phyloP scores from a whole-genome alignment of 2,888 invertebrate species.

The Plagodis dolabraria region DNA sequence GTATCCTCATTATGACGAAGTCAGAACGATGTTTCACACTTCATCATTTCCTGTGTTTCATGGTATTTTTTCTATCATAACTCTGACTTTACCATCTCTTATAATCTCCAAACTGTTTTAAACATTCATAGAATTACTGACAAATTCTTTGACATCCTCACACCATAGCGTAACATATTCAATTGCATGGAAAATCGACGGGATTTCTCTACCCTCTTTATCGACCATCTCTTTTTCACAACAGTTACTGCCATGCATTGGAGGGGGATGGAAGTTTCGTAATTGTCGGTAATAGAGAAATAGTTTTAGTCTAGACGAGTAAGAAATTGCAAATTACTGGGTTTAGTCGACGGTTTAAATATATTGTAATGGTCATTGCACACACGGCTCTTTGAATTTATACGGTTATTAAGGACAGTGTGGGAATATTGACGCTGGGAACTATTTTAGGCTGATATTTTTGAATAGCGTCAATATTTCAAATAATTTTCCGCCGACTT shows the following conservation, averaged over 20 bases:
- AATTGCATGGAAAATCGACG: constrained; percentile 80
- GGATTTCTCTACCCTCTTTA: constrained; percentile 68
- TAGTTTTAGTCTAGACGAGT: constrained; percentile 81
- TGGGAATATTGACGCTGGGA: constrained; percentile 28
- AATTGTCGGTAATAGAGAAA: constrained; percentile 76
- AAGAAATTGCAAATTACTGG: constrained; percentile 71
- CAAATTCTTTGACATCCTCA: constrained; percentile 70
- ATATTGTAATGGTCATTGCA: constrained; percentile 60
- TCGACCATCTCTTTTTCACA: constrained; percentile 48
- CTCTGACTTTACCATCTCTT: too few relatives aligned
- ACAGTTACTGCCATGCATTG: constrained; percentile 6
- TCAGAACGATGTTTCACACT: too few relatives aligned
- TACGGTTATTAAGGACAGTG: constrained; percentile 45
- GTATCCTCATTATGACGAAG: too few relatives aligned
- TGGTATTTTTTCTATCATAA: too few relatives aligned
- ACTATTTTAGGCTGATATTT: constrained; percentile 13
- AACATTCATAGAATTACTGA: constrained; percentile 38
- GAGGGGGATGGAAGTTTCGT: constrained; percentile 52
- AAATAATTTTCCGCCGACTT: too few relatives aligned
- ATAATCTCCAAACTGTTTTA: constrained; percentile 23
- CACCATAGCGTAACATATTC: constrained; percentile 77
- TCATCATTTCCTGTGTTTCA: too few relatives aligned
- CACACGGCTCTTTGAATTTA: constrained; percentile 67
- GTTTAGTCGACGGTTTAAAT: constrained; percentile 66
- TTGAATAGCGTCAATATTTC: neutral